Evolutionary conservation across 2,888 invertebrate genomes (phyloP), one percentile per base, ranked within the genome.

Genomic region (Leptinotarsa juncta): DNA sequence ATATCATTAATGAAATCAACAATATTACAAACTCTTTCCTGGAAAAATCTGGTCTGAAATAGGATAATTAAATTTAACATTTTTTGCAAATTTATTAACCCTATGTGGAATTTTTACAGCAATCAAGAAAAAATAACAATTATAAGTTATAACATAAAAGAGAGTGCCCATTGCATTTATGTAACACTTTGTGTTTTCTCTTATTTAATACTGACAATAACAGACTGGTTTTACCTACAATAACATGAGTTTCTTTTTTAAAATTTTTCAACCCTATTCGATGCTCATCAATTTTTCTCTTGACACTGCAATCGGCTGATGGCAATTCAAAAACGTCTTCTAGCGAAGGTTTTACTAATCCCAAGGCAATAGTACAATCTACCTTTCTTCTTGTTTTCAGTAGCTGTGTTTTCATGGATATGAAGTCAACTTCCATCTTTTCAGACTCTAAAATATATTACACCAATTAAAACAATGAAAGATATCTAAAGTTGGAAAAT

Each of bases 171-270:
- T 71, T 80, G 82, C 85, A 86, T 20, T 73, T 76, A 14, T 65
- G 42, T 18, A 66, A 60, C 49, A 75, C 76, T 18, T 75, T 77
- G 70, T 68, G 76, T 69, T 71, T 71, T 70, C 76, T 79, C 62
- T 78, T 78, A 76, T 81, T 83, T 69, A 86, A 83, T 73, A 83
- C 82, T 68, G 85, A 81, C 71, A 85, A 80, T 67, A 86, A 78
- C 68, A 86, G 78, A 72, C 82, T 84, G 42, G 83, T 83, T 83
- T 85, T 86, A 55, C 87, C 87, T 51, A 86, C 72, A 57, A 78
- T 82, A 55, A 85, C 72, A 42, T 82, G 74, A 3, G 78, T 81
- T 73, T 82, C 79, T 72, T 74, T 81, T 73, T 77, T 76, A 72
- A 77, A 78, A 75, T 78, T 50, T 75, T 76, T 26, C 42, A 70